Base-by-base conservation (phyloP, 2,113 vertebrate genomes). In the Malaclemys terrapin region DNA sequence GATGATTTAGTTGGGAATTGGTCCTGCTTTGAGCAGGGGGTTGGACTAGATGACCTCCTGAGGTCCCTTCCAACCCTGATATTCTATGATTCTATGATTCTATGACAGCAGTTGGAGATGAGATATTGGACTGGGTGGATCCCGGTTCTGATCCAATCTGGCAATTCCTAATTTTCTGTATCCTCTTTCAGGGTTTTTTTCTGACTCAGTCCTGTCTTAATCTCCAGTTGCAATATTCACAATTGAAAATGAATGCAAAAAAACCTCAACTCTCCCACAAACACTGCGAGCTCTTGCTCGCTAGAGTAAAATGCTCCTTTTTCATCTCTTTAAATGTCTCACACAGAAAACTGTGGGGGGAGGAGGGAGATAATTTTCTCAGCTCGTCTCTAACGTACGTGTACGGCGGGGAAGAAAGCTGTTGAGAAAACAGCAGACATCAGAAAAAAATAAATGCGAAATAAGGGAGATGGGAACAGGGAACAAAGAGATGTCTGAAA, bases 291-390 rank as follows among this genome's bases (percentile, higher is more conserved):
- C 57, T 87, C 62, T 25, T n/a, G 53, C n/a, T 52, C 27, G 13
- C 20, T n/a, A 8, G 19, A 83, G 22, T 88, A 83, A 83, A 84
- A 83, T 83, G 38, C 62, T 83, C 87, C 83, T 84, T 84, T 90
- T 29, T n/a, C 80, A 65, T n/a, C 20, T 76, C 69, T 65, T 83
- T n/a, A 88, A 54, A 87, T 78, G 82, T 53, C 69, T 42, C 57
- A n/a, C 20, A 62, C 8, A 88, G 24, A 88, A 52, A 38, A 65
- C 53, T 53, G 27, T 22, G 50, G 31, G 24, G 42, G 13, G 24
- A 19, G 6, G 8, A 35, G 11, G 10, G 31, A 25, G 72, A 35
- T 62, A 11, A 80, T 84, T 83, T 88, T 79, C 69, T 35, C 11
- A 65, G 22, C 12, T 14, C 12, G 3, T n/a, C 75, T 47, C 42